Evolutionary conservation across 2,797 vertebrate species (phyloP), one percentile per base, ranked within the genome.

Genomic region (Crenichthys baileyi): DNA sequence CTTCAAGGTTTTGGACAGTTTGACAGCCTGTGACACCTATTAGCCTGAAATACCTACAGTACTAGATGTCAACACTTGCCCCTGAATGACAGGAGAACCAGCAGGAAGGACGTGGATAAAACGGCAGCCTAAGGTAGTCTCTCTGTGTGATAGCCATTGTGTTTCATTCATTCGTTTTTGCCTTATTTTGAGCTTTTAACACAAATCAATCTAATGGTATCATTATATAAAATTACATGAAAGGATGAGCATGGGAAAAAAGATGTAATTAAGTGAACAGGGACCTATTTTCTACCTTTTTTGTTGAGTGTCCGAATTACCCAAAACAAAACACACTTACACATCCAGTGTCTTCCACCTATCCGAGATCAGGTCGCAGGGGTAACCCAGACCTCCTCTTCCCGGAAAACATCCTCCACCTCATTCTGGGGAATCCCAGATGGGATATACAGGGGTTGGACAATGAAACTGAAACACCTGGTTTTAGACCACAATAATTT

Each of bases 1-100:
- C 65, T 46, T 51, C 56, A 48, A 73, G 2, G 53, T 75, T 85
- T 44, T 60, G 60, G 72, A 70, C 48, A 48, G 79, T 71, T 46
- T 76, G 76, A 85, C 73, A 31, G 46, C 63, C 68, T 75, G 73
- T 29, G 77, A 85, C 83, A 79, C 60, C 75, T 79, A 13, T 84
- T 67, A 46, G 65, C 58, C 68, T 79, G 48, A 82, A 86, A 73
- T 75, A 50, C 78, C 55, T 67, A 60, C 31, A 31, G 31, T 1
- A 31, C 68, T 7, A n/a, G 76, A 50, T 79, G 77, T 81, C 82
- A 75, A 74, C 77, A 70, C 60, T 41, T 44, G 78, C 55, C 11
- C 7, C 36, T 63, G 70, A 73, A 67, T 44, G 78, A 85, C 78
- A 79, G 36, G 39, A 80, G 81, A 80, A 22, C 58, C 71, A 80